Conservation (phyloP, 2,888 invertebrate genomes). For the Trichopoda pennipes region DNA sequence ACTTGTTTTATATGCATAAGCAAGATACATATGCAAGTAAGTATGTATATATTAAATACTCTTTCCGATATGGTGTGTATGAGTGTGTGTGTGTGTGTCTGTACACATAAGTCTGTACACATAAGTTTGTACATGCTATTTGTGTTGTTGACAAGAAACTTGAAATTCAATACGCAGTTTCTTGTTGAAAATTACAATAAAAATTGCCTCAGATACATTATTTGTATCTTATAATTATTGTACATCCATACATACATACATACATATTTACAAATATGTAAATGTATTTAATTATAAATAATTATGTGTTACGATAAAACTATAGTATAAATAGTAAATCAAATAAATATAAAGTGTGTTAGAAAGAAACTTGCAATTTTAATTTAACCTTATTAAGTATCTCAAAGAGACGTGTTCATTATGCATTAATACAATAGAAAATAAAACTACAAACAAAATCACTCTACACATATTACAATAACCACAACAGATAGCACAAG, state of each 20-base stretch:
- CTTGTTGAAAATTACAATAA: conserved; percentile 18
- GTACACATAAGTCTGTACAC: neutral
- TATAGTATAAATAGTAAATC: neutral
- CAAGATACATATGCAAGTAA: neutral
- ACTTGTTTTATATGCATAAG: conserved; percentile 17
- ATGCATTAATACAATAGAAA: conserved; percentile 52
- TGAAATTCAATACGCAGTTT: conserved; percentile 24
- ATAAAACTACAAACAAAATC: conserved; percentile 26
- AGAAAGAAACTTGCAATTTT: conserved; percentile 59
- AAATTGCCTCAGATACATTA: neutral
- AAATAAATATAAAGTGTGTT: conserved; percentile 3
- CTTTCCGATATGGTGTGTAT: neutral
- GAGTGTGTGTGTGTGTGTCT: neutral
- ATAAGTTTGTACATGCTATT: neutral
- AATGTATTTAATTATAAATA: conserved; percentile 36
- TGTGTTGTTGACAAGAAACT: conserved; percentile 18
- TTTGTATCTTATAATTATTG: conserved; percentile 12
- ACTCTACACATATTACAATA: conserved; percentile 51
- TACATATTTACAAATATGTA: neutral
- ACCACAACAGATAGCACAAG: conserved; percentile 55
- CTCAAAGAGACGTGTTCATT: conserved; percentile 63
- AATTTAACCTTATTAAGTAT: conserved; percentile 69
- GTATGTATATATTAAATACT: neutral
- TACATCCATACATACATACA: neutral
- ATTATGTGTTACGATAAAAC: neutral